Percentiles rank a stretch among this genome's conserved stretches.
Conservation (phyloP, 2,113 vertebrate genomes). For the Orientallactaga bullata region DNA sequence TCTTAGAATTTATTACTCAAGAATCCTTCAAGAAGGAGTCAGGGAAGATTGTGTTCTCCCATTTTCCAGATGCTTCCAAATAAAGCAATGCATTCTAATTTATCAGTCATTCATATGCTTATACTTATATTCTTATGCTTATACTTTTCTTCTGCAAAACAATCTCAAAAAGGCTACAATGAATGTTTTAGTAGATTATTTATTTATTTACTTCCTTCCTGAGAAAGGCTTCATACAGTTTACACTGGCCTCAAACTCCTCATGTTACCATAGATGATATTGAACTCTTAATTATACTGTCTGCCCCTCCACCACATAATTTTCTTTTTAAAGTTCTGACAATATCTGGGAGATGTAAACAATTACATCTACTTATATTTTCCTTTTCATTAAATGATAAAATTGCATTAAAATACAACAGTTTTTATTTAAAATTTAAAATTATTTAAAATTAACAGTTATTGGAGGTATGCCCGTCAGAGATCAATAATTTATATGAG, state of each 20-base stretch:
- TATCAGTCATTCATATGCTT: not conserved
- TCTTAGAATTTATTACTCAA: not conserved
- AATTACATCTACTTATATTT: not conserved
- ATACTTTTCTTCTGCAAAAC: too few species aligned
- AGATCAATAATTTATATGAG: not conserved
- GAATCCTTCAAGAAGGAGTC: not conserved
- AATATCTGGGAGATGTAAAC: not conserved
- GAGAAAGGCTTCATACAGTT: too few species aligned
- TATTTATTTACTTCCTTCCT: not conserved
- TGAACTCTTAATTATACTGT: not conserved
- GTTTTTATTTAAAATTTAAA: too few species aligned
- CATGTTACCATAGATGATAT: too few species aligned
- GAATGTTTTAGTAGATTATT: too few species aligned
- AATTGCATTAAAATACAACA: not conserved
- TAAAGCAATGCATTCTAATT: not conserved
- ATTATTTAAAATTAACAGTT: not conserved
- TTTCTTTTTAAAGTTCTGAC: not conserved
- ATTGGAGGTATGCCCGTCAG: not conserved
- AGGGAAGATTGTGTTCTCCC: not conserved
- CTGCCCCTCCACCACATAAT: not conserved
- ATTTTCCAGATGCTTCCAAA: not conserved
- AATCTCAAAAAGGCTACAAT: too few species aligned
- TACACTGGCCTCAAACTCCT: too few species aligned
- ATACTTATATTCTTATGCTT: not conserved
- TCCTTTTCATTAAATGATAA: not conserved